Percentiles rank a stretch among this genome's conserved stretches.
phyloP scores from a whole-genome alignment of 2,797 vertebrate genomes.

The Vultur gryphus region DNA sequence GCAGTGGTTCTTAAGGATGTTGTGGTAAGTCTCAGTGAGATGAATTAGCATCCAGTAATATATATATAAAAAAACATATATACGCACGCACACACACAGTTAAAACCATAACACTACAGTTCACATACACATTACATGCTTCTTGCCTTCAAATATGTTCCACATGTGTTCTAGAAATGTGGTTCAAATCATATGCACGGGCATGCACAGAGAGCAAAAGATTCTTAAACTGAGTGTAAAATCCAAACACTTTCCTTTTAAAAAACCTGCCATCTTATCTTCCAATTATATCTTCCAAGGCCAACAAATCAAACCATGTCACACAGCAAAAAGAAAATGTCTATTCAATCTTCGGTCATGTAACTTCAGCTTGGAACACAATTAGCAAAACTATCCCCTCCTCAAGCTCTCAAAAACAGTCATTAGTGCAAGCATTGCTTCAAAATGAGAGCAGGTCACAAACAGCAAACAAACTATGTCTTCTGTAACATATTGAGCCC shows the following conservation, averaged over 20 bases:
- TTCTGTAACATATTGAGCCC: background rate
- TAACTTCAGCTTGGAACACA: constrained; percentile 15
- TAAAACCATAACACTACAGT: background rate
- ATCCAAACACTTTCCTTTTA: background rate
- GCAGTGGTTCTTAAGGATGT: background rate
- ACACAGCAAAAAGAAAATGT: background rate
- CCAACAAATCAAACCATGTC: background rate
- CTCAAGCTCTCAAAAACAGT: background rate
- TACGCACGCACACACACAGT: background rate
- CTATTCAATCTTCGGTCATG: background rate
- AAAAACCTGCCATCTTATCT: background rate
- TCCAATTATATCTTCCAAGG: background rate
- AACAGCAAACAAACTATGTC: constrained; percentile 19
- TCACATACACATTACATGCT: background rate
- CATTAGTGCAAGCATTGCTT: background rate
- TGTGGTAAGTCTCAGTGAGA: background rate
- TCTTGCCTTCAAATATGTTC: background rate
- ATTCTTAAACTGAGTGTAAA: background rate
- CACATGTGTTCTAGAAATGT: background rate
- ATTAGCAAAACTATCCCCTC: background rate
- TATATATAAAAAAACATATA: background rate
- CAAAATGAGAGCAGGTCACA: background rate
- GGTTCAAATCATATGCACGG: background rate
- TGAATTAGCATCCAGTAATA: background rate
- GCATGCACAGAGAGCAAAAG: background rate